Base-by-base conservation (phyloP, 2,797 vertebrate species). In the Danio kyathit region DNA sequence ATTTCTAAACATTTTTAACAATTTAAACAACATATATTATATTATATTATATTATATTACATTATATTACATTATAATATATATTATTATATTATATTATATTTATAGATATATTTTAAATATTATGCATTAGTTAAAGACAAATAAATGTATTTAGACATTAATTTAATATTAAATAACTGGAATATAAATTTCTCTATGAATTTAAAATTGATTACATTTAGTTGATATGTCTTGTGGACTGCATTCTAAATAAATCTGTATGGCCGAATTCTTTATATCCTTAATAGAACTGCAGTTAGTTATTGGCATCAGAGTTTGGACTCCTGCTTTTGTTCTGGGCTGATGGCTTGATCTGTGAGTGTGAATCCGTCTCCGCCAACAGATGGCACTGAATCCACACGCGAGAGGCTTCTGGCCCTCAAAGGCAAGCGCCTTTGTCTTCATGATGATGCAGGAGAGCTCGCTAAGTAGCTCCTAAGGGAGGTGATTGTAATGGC, bases 401-500 rank as follows among this genome's bases (percentile, higher is more conserved):
- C 82, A 83, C 57, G 65, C 21, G 21, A 46, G 9, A 51, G 43
- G 43, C 51, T 38, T 41, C 67, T 64, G 41, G 46, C 14, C 11
- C 72, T 71, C 65, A 74, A 48, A 79, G 29, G 11, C 67, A 57
- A 19, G 77, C 84, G 87, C 84, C 89, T 92, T 89, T 91, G 82
- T 89, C 85, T 86, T 90, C 88, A 88, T 90, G 89, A 90, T 87
- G 88, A 87, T 89, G 59, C 89, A 81, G 78, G 89, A 85, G 85
- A 88, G 86, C 87, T 81, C 83, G 82, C 82, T 88, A 90, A 91
- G 90, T 87, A 44, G 83, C 82, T 93, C 92, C 90, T 90, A 54
- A 74, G 92, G 91, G 91, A 92, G 83, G 83, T 78, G 89, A 83
- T 82, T 90, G 90, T 90, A 90, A 92, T 91, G 77, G 90, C 88